Evolutionary conservation across 2,113 vertebrate species (phyloP).

Genomic region (Chaetodon trifascialis): DNA sequence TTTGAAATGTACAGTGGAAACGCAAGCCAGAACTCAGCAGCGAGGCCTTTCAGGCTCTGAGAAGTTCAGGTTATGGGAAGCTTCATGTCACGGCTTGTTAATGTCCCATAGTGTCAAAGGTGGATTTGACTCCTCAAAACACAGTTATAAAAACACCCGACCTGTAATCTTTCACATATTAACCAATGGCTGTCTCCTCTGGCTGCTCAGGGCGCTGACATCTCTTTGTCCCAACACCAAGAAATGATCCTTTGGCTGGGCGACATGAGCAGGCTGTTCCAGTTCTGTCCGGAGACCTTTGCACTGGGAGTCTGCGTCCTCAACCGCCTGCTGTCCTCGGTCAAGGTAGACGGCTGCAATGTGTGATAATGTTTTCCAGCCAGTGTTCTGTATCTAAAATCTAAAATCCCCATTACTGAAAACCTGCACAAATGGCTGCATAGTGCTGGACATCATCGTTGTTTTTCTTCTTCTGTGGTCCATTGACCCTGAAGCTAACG

Average conservation of each 20-base stretch:
- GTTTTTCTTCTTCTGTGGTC: no score
- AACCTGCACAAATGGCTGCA: neutral
- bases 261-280: slow-evolving; percentile 77
- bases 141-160: neutral
- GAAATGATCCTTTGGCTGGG: slow-evolving; percentile 82
- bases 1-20: neutral
- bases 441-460: no score
- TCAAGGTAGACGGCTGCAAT: slow-evolving; percentile 70
- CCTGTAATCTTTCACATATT: neutral
- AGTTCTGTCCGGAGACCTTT: slow-evolving; percentile 82
- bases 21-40: neutral
- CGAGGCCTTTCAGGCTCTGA: no score
- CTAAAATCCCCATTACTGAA: neutral
- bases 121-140: no score
- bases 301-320: slow-evolving; percentile 83
- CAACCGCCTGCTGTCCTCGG: slow-evolving; percentile 81
- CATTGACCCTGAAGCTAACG: neutral
- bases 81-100: neutral
- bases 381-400: neutral
- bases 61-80: neutral
- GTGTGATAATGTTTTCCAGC: neutral
- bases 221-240: slow-evolving; percentile 76
- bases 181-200: neutral
- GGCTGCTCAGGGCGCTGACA: slow-evolving; percentile 78
- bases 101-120: neutral